Percentiles rank a stretch among this genome's conserved stretches.
phyloP scores from a whole-genome alignment of 2,113 vertebrate species.

The Crotalus viridis region DNA sequence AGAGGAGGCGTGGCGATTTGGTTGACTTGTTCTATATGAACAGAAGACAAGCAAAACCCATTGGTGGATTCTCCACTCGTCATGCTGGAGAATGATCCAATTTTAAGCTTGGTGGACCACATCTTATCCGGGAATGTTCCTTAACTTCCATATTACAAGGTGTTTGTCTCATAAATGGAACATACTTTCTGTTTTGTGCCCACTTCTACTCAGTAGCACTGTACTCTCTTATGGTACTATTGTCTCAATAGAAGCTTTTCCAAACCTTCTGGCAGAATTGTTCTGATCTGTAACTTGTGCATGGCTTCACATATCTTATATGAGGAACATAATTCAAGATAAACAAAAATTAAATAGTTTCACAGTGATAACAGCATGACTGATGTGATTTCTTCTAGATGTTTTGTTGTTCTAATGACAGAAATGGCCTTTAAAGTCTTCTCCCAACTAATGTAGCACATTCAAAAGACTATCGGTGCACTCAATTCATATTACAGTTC shows the following conservation, averaged over 20 bases:
- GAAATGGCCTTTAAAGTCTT: neutral
- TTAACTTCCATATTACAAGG: neutral
- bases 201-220: neutral
- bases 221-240: neutral
- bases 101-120: neutral
- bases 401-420: neutral
- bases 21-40: too few relatives aligned
- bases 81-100: neutral
- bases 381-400: neutral
- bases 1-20: too few relatives aligned
- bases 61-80: too few relatives aligned
- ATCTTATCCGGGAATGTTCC: neutral
- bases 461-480: neutral
- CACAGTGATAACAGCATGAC: neutral
- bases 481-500: neutral
- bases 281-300: neutral
- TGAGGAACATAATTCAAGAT: neutral
- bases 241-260: neutral
- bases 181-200: neutral
- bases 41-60: too few relatives aligned
- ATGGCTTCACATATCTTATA: neutral
- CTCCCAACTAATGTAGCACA: neutral
- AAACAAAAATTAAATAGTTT: neutral
- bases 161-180: neutral
- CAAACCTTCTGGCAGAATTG: neutral